Base-by-base conservation (phyloP, 2,797 vertebrate species). In the Molossus alvarezi region DNA sequence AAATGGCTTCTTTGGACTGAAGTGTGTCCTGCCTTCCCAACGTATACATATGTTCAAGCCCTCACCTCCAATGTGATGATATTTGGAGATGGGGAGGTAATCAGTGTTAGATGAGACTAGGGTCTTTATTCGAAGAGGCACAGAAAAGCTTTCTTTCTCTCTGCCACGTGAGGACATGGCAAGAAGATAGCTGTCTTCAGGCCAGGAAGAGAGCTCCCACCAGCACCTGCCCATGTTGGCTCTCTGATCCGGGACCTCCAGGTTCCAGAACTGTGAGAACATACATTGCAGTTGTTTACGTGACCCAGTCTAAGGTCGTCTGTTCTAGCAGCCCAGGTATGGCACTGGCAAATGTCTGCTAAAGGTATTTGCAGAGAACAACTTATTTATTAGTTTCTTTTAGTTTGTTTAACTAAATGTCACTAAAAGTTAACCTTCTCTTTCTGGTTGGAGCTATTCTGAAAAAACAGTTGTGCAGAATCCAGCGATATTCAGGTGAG, bases 381-480 rank as follows among this genome's bases (percentile, higher is more conserved):
- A 29, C 65, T 85, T 79, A 58, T 55, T 60, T 60, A 51, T 33
- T 76, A 41, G 21, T 67, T 92, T 86, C 41, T 55, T 37, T 94
- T 81, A 81, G 41, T 71, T 90, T 71, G 37, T 58, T 67, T 95
- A 65, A 73, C 51, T 23, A 83, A 84, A 75, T 75, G 53, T 17
- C 25, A 69, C 41, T 83, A n/a, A 77, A 86, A 85, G 37, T 62
- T 21, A 94, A 64, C 37, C 8, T 82, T 20, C n/a, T 80, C 4
- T 25, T 88, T 82, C 55, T 60, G 21, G 1, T 93, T 87, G 82
- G 64, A 69, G 23, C 45, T 60, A 14, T 81, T 94, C 60, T 55
- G 9, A 33, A 84, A 84, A 95, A 93, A 29, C 25, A 85, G 41
- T 17, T 60, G 11, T 75, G 48, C 29, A 83, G 80, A 91, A 73